phyloP scores from a whole-genome alignment of 2,113 vertebrate species.

The Asarcornis scutulata region DNA sequence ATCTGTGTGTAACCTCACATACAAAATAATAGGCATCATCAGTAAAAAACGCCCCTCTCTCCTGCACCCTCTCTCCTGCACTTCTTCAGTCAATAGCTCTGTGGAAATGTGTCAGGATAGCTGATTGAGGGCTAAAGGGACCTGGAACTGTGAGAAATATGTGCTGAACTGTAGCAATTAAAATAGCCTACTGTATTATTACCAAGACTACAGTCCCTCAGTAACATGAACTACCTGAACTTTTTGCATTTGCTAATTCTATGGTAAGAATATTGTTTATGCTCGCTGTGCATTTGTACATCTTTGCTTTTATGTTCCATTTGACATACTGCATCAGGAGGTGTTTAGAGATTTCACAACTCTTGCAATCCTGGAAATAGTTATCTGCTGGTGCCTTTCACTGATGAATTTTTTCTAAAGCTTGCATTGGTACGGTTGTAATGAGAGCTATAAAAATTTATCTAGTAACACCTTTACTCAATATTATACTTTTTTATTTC shows the following conservation, averaged over 20 bases:
- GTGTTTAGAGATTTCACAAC: neutral
- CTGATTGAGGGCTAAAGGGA: neutral
- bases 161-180: neutral
- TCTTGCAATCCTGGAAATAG: neutral
- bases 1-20: neutral
- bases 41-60: neutral
- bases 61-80: neutral
- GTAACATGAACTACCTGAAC: neutral
- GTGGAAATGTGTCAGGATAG: no score
- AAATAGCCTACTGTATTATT: neutral
- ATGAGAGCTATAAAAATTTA: neutral
- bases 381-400: neutral
- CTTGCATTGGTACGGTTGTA: neutral
- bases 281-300: neutral
- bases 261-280: neutral
- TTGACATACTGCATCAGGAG: neutral
- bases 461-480: neutral
- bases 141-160: neutral
- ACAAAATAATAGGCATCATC: neutral
- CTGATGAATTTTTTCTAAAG: neutral
- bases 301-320: neutral
- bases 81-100: neutral
- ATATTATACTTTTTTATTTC: neutral
- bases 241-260: neutral
- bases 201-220: neutral